Percentiles rank a stretch among this genome's conserved stretches.
Evolutionary conservation across 2,113 vertebrate species (phyloP).

Genomic region (Vimba vimba): DNA sequence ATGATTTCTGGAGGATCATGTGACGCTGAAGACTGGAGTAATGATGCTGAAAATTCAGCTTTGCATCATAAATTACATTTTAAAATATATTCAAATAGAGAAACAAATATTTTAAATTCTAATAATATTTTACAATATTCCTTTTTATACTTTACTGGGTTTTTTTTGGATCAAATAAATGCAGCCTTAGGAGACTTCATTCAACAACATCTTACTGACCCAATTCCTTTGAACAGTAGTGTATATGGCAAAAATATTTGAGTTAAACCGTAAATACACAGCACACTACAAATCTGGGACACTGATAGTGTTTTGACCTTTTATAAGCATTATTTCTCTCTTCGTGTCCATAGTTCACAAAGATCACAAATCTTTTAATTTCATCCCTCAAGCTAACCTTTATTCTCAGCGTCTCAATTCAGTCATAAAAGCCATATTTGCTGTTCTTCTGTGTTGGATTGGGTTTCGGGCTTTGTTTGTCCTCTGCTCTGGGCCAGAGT

Average conservation of each 20-base stretch:
- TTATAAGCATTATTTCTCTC: not conserved
- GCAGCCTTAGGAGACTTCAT: not conserved
- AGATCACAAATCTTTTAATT: conserved; percentile 46
- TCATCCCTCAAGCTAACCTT: conserved; percentile 60
- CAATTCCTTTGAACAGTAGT: not conserved
- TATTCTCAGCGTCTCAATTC: conserved; percentile 61
- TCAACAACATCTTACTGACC: not conserved
- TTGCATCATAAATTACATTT: not conserved
- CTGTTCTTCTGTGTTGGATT: conserved; percentile 62
- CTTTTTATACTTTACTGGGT: too few species aligned
- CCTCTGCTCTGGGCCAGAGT: conserved; percentile 58
- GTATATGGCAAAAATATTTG: not conserved
- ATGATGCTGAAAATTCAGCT: not conserved
- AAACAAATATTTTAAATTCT: not conserved
- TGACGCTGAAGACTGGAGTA: not conserved
- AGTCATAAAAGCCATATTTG: conserved; percentile 61
- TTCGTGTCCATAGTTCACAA: conserved; percentile 17
- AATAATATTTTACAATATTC: not conserved
- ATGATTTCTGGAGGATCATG: not conserved
- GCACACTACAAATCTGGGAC: not conserved
- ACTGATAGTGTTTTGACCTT: conserved; percentile 25
- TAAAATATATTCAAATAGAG: not conserved
- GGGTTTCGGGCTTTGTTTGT: conserved; percentile 69
- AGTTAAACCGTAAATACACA: not conserved
- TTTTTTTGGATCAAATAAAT: not conserved